phyloP scores from a whole-genome alignment of 1,140 invertebrate species.

The Hesperophylax magnus region DNA sequence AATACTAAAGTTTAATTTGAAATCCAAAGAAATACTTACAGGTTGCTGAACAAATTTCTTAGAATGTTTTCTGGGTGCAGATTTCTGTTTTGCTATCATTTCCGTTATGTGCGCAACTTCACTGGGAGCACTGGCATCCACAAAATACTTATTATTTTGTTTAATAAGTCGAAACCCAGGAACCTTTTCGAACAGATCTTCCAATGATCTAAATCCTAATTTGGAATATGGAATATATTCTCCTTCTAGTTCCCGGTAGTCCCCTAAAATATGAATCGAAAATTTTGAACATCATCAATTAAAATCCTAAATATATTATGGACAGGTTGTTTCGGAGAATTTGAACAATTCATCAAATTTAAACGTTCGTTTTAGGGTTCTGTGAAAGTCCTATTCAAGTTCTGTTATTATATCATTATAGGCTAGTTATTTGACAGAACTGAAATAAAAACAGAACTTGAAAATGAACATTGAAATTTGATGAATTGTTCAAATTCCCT shows the following conservation, averaged over 20 bases:
- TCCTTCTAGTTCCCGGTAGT: constrained; percentile 73
- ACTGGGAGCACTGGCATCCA: constrained; percentile 70
- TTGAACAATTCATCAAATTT: too few relatives aligned
- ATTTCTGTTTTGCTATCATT: constrained; percentile 74
- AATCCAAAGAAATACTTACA: constrained; percentile 59
- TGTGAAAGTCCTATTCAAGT: too few relatives aligned
- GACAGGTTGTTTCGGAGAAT: too few relatives aligned
- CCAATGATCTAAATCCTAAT: constrained; percentile 71
- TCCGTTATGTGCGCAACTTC: constrained; percentile 73
- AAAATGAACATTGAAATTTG: too few relatives aligned
- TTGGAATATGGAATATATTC: constrained; percentile 72
- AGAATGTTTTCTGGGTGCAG: constrained; percentile 62
- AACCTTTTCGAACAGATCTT: constrained; percentile 71
- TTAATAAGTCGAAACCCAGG: constrained; percentile 68
- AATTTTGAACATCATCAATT: too few relatives aligned
- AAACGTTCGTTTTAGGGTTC: too few relatives aligned
- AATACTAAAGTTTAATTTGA: neutral
- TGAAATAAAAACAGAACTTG: too few relatives aligned
- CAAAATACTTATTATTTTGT: constrained; percentile 66
- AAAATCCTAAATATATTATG: too few relatives aligned
- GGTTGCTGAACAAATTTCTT: constrained; percentile 62
- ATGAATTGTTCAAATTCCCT: too few relatives aligned
- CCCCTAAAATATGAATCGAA: constrained; percentile 61
- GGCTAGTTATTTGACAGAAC: too few relatives aligned
- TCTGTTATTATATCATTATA: too few relatives aligned